Base-by-base conservation (phyloP, 2,888 invertebrate genomes). In the Acronicta alni region DNA sequence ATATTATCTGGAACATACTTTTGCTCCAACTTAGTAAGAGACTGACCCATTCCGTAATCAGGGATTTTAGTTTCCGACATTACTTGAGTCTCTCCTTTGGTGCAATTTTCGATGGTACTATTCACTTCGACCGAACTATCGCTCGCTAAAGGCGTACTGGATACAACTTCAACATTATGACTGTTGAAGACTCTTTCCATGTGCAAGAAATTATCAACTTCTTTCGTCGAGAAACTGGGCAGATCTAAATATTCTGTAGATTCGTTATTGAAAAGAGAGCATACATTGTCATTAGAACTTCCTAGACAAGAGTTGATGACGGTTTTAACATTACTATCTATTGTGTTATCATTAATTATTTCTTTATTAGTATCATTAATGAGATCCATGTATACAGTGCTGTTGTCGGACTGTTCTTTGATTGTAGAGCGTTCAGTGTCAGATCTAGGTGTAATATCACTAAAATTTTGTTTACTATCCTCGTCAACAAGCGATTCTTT, bases 211-310 rank as follows among this genome's bases (percentile, higher is more conserved):
- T 79, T 79, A 71, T 87, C 77, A 0, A 88, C 87, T 51, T 87
- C 84, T 55, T 87, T 88, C 45, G 86, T 81, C 45, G 66, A 67
- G 32, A 81, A 80, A 72, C 87, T 89, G 38, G 94, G 94, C 65
- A 92, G 82, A 80, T 94, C 93, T 85, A 94, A 85, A 71, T 94
- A 93, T 44, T 85, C 81, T 0, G 93, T 93, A 30, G 93, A 93
- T 66, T 93, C 92, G 70, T 89, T 86, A 65, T 81, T 85, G 12
- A 81, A 58, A 18, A 88, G 61, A 52, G 76, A 76, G 49, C 56
- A 65, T 23, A 75, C 78, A 60, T 66, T 65, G 51, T 80, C 73
- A 30, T 55, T 64, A 6, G 83, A 62, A 41, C 66, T 67, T 49
- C 86, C 83, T 17, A 87, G 67, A 56, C 80, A 84, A 9, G 81